A percentile compares a stretch with the other conserved stretches of the same genome.
Conservation (phyloP, 2,888 invertebrate genomes). For the Apotomis capreana region DNA sequence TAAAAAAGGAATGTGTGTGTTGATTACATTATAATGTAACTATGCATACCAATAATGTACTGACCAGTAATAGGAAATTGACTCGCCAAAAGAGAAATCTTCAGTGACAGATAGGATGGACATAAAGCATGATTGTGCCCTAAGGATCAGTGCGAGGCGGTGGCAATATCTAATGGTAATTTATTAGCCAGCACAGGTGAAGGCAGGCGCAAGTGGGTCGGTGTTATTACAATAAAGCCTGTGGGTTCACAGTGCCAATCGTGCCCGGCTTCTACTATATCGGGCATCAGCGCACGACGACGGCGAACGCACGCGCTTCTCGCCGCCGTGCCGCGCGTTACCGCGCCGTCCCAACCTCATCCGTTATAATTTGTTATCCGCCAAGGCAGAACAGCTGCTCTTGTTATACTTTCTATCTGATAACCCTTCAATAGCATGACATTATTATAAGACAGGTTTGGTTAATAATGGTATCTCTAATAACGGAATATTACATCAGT, state of each 20-base stretch:
- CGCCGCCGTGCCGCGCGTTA: constrained; percentile 36
- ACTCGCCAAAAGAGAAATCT: constrained; percentile 26
- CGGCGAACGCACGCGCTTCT: constrained; percentile 53
- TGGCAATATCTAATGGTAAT: constrained; percentile 36
- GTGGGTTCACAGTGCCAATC: constrained; percentile 51
- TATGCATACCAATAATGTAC: constrained; percentile 7
- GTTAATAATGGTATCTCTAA: constrained; percentile 45
- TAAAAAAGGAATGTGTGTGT: constrained; percentile 68
- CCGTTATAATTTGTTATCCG: constrained; percentile 61
- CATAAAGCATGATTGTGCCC: constrained; percentile 15
- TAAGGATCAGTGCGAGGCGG: constrained; percentile 18
- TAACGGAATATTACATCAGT: constrained; percentile 35
- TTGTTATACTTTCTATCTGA: constrained; percentile 76
- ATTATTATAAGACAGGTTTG: constrained; percentile 63
- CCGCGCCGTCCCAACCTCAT: constrained; percentile 48
- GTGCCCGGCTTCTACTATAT: constrained; percentile 73
- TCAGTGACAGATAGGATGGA: constrained; percentile 5
- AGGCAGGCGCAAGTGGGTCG: constrained; percentile 30
- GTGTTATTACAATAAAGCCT: constrained; percentile 39
- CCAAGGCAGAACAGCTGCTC: constrained; percentile 57
- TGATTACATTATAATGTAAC: constrained; percentile 73
- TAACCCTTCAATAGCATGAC: constrained; percentile 56
- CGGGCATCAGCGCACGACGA: constrained; percentile 75
- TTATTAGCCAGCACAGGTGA: constrained; percentile 37
- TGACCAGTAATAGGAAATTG: constrained; percentile 17